Percentiles rank a stretch among this genome's conserved stretches.
These are phyloP conservation scores for Mantis religiosa DNA, from an alignment of 2,888 invertebrate species.

Conservation along the genomic window DNA sequence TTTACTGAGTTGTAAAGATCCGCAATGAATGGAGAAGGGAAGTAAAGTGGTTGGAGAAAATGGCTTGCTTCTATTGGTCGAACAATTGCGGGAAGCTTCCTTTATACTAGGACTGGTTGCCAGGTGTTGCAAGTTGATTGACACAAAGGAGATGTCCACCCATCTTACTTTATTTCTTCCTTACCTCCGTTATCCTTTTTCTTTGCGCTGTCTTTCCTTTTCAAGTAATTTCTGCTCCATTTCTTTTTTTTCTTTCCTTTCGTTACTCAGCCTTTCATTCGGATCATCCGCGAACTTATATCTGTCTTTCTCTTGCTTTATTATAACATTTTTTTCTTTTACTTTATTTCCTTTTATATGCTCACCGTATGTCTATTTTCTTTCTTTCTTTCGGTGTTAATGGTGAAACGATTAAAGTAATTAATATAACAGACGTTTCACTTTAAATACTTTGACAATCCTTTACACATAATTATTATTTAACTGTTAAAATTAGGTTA, in stretches of 20 bases:
- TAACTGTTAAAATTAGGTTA: no score
- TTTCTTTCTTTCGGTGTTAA: constrained; percentile 40
- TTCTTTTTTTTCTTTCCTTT: not conserved
- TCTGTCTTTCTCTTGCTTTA: constrained; percentile 17
- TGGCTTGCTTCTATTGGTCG: not conserved
- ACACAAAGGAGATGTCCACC: constrained; percentile 14
- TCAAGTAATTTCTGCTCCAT: constrained; percentile 25
- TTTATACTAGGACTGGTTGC: not conserved
- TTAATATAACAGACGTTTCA: no score
- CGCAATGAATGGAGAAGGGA: not conserved
- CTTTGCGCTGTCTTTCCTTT: constrained; percentile 26
- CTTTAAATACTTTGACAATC: no score
- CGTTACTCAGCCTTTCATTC: constrained; percentile 33
- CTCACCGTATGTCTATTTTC: constrained; percentile 42
- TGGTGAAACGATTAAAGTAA: no score
- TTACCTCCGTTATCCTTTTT: constrained; percentile 42
- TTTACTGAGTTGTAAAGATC: not conserved
- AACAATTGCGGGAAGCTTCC: not conserved
- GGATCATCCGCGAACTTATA: constrained; percentile 33
- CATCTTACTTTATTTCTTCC: constrained; percentile 43
- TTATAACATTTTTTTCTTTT: constrained; percentile 23
- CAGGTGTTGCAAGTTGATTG: not conserved
- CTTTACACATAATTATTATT: no score
- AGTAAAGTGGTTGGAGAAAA: not conserved
- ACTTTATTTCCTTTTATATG: constrained; percentile 37